Conservation (phyloP, 2,797 vertebrate genomes). For the Trichosurus vulpecula region DNA sequence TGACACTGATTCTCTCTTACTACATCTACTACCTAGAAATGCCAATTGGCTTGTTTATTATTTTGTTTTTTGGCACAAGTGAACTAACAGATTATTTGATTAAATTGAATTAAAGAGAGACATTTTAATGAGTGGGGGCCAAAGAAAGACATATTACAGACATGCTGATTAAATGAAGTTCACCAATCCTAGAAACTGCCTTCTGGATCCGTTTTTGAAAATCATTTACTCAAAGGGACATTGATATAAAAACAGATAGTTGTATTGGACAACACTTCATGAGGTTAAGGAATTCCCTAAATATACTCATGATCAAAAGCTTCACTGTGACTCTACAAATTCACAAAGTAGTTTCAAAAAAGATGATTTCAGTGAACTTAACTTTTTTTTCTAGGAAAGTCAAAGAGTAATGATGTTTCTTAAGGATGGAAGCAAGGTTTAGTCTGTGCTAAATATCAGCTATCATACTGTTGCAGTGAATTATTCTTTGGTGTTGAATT, state of each 20-base stretch:
- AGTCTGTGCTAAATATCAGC: not conserved
- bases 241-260: constrained; percentile 38
- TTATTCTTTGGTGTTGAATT: constrained; percentile 23
- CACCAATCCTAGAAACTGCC: constrained; percentile 54
- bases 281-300: constrained; percentile 45
- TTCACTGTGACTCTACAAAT: not conserved
- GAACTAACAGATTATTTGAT: not conserved
- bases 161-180: constrained; percentile 65
- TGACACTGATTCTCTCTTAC: constrained; percentile 12
- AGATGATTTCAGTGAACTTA: constrained; percentile 29
- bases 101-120: constrained; percentile 42
- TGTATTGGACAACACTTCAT: constrained; percentile 45
- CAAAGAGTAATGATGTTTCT: not conserved
- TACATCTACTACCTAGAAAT: constrained; percentile 42
- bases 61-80: constrained; percentile 33
- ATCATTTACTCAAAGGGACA: constrained; percentile 36
- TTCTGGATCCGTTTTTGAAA: constrained; percentile 65
- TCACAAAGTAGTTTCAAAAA: constrained; percentile 37
- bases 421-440: not conserved
- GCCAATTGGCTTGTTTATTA: constrained; percentile 45
- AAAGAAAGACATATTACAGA: constrained; percentile 43
- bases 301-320: constrained; percentile 31
- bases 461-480: not conserved
- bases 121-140: constrained; percentile 56
- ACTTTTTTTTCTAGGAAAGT: constrained; percentile 10